Conservation (phyloP, 2,888 invertebrate species). For the Bursaphelenchus okinawaensis region DNA sequence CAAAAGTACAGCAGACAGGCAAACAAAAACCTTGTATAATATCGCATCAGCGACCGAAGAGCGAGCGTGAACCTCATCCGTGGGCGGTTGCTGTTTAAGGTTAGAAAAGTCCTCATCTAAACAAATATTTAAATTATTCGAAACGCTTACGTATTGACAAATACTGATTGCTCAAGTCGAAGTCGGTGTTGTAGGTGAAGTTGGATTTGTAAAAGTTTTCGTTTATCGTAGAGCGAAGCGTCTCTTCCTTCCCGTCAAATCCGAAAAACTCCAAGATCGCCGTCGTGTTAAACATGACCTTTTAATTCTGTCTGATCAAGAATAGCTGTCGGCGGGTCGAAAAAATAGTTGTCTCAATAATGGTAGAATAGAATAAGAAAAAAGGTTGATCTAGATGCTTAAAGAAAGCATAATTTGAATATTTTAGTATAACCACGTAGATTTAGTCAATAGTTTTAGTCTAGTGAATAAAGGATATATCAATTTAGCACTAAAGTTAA, state of each 20-base stretch:
- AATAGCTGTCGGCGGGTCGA: too few relatives aligned
- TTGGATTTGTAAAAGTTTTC: neutral
- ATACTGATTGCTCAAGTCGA: slow-evolving; percentile 25
- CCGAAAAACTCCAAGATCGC: neutral
- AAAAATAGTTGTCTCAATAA: too few relatives aligned
- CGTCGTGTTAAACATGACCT: neutral
- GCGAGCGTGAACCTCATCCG: neutral
- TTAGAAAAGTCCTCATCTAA: neutral
- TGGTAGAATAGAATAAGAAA: too few relatives aligned
- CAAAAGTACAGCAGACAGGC: slow-evolving; percentile 37
- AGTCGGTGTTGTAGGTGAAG: slow-evolving; percentile 35
- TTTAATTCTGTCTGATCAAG: too few relatives aligned
- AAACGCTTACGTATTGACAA: slow-evolving; percentile 2
- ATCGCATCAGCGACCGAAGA: neutral
- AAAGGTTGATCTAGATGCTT: too few relatives aligned
- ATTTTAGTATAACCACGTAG: too few relatives aligned
- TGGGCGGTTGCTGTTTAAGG: neutral
- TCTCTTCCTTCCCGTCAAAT: neutral
- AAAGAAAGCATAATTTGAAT: too few relatives aligned
- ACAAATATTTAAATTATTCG: neutral
- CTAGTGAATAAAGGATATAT: too few relatives aligned
- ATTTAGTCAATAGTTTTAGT: too few relatives aligned
- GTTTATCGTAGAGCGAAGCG: neutral
- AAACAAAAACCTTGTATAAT: slow-evolving; percentile 20
- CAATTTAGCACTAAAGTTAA: too few relatives aligned